These are phyloP conservation scores for Australoheros facetus DNA, from an alignment of 2,797 vertebrate species.

Conservation along the genomic window DNA sequence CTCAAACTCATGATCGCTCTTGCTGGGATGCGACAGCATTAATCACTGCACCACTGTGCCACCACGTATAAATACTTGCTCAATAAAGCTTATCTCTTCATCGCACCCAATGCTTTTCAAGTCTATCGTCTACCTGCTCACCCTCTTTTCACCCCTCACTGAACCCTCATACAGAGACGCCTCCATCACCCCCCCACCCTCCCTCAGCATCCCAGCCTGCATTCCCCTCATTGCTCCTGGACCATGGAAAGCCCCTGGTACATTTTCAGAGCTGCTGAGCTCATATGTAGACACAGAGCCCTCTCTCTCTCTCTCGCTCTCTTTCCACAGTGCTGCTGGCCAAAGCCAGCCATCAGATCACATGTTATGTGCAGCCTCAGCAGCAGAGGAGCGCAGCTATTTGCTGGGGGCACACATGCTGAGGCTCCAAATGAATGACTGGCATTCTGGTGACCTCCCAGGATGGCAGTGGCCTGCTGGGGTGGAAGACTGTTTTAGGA, in stretches of 20 bases:
- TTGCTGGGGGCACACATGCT: constrained; percentile 75
- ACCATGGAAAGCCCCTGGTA: constrained; percentile 73
- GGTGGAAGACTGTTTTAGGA: constrained; percentile 70
- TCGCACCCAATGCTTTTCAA: background rate
- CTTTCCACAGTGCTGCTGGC: constrained; percentile 63
- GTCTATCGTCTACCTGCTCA: constrained; percentile 49
- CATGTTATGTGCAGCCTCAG: constrained; percentile 83
- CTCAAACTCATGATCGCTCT: no score
- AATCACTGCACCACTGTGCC: background rate
- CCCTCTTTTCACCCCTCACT: constrained; percentile 17
- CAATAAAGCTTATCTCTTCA: background rate
- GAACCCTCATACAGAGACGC: constrained; percentile 7
- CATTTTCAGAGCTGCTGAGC: constrained; percentile 69
- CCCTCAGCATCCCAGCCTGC: constrained; percentile 39
- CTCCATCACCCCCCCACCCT: background rate
- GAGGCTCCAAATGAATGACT: constrained; percentile 72
- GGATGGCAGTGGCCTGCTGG: constrained; percentile 56
- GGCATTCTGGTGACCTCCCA: constrained; percentile 78
- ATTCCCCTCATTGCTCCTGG: constrained; percentile 66
- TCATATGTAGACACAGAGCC: constrained; percentile 59
- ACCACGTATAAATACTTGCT: background rate
- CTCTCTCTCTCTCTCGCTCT: constrained; percentile 33
- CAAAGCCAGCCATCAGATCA: constrained; percentile 77
- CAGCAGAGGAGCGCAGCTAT: constrained; percentile 72
- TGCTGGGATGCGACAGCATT: background rate